phyloP scores from a whole-genome alignment of 2,888 invertebrate genomes.

The Lasius platythorax region DNA sequence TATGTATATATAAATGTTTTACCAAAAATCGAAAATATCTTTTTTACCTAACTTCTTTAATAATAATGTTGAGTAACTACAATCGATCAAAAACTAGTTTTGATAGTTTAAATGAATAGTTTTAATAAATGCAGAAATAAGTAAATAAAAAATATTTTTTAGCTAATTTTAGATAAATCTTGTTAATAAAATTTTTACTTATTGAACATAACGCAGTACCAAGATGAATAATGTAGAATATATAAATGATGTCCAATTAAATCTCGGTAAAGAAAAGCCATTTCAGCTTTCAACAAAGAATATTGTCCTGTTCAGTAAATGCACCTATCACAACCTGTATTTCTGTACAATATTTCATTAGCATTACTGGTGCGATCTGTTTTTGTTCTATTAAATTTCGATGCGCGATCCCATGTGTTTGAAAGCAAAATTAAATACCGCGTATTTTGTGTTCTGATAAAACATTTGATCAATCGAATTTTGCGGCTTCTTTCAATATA shows the following conservation, averaged over 20 bases:
- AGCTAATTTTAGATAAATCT: not conserved
- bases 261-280: not conserved
- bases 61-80: not conserved
- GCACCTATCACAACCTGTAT: not conserved
- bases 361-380: not conserved
- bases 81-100: not conserved
- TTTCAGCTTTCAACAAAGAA: not conserved
- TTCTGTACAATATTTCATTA: slow-evolving; percentile 29
- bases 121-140: not conserved
- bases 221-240: not conserved
- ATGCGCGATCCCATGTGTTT: not conserved
- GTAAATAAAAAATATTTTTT: not conserved
- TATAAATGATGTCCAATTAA: slow-evolving; percentile 7
- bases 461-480: slow-evolving; percentile 21
- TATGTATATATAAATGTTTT: not conserved
- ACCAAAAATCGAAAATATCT: not conserved
- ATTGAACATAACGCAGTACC: not conserved
- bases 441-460: not conserved
- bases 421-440: slow-evolving; percentile 23
- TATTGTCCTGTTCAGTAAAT: not conserved
- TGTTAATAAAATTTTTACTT: not conserved
- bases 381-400: slow-evolving; percentile 27
- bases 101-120: not conserved
- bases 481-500: slow-evolving; percentile 29
- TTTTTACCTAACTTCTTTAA: not conserved